Evolutionary conservation across 2,888 invertebrate genomes (phyloP), one percentile per base, ranked within the genome.

Genomic region (Deilephila porcellus): DNA sequence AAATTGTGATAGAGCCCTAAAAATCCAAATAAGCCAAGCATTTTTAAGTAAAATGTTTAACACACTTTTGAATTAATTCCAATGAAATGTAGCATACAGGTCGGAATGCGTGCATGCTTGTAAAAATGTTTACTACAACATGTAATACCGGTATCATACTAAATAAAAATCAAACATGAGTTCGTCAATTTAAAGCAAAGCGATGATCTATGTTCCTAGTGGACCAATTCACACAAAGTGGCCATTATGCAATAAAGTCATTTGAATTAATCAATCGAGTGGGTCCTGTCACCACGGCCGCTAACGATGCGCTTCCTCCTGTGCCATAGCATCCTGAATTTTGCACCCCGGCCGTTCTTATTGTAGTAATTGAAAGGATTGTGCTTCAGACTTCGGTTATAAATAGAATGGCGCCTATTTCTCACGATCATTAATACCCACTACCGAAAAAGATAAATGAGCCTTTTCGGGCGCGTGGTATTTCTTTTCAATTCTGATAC

Each of bases 191-290:
- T 45, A 60, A 73, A 45, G 71, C 52, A 37, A 25, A 45, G 56
- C 71, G 56, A 56, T 53, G 60, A 78, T 83, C 82, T 81, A 80
- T 79, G 82, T 81, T 76, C 76, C 81, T 85, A 85, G 85, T 79
- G 78, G 76, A 81, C 80, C 83, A 84, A 83, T 83, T 82, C 79
- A 80, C 81, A 81, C 75, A 70, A 79, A 81, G 78, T 81, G 84
- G 82, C 88, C 85, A 93, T 93, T 92, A 93, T 91, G 91, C 87
- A 93, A 94, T 93, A 92, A 93, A 93, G 87, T 87, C 87, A 89
- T 90, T 92, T 91, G 90, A 87, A 92, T 93, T 91, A 91, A 92
- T 93, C 93, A 93, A 93, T 93, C 92, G 93, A 92, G 90, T 89
- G 89, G 90, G 89, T 87, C 88, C 90, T 87, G 86, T 83, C 85